Conservation (phyloP, 1,140 invertebrate species). For the Hermetia illucens region DNA sequence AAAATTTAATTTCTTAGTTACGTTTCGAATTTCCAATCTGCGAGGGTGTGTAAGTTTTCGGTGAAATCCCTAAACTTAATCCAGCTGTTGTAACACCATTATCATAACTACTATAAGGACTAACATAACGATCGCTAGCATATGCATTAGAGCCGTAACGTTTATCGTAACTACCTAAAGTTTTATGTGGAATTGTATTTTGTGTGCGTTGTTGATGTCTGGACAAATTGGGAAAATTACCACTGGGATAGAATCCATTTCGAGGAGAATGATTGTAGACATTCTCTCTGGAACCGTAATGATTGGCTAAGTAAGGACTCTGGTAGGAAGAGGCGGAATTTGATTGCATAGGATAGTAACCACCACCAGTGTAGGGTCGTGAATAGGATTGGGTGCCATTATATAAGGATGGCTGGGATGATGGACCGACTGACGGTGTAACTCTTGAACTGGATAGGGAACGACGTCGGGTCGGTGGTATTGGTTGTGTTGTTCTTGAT, state of each 20-base stretch:
- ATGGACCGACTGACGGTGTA: conserved; percentile 15
- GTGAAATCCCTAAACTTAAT: conserved; percentile 14
- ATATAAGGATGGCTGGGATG: conserved; percentile 20
- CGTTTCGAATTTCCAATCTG: too few relatives aligned
- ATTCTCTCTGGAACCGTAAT: conserved; percentile 24
- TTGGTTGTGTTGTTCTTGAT: conserved; percentile 20
- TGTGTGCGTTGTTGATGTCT: too few relatives aligned
- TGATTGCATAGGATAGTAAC: too few relatives aligned
- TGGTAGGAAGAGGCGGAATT: conserved; percentile 19
- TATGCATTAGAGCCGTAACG: conserved; percentile 13
- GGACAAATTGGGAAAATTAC: too few relatives aligned
- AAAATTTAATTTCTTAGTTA: too few relatives aligned
- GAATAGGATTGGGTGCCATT: conserved; percentile 3
- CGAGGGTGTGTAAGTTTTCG: neutral
- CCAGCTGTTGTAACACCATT: conserved; percentile 30
- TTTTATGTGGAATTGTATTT: neutral
- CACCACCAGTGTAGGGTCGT: too few relatives aligned
- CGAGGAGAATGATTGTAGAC: conserved; percentile 15
- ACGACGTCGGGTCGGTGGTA: conserved; percentile 16
- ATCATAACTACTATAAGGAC: conserved; percentile 27
- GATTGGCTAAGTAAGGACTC: conserved; percentile 21
- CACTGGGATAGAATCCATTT: conserved; percentile 4
- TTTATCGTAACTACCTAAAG: neutral
- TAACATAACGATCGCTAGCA: conserved; percentile 22
- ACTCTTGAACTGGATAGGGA: conserved; percentile 23